Evolutionary conservation across 2,113 vertebrate species (phyloP).

Genomic region (Scopus umbretta): DNA sequence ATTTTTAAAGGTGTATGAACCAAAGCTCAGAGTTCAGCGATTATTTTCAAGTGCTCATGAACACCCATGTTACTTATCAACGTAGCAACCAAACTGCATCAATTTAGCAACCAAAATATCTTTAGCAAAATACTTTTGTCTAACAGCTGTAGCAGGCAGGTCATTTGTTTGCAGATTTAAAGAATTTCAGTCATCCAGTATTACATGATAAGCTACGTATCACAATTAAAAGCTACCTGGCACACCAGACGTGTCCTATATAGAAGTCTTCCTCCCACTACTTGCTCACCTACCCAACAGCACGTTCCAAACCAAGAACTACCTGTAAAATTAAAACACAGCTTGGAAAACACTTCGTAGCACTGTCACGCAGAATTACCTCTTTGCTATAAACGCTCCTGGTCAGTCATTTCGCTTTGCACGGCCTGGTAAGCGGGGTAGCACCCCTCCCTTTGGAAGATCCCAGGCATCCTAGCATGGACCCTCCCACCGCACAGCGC

Average conservation of each 20-base stretch:
- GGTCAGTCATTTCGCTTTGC: not conserved
- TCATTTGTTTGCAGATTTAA: not conserved
- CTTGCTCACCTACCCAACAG: not conserved
- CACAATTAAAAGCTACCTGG: not conserved
- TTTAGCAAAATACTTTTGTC: not conserved
- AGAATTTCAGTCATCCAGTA: not conserved
- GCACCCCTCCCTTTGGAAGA: not conserved
- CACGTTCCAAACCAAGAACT: not conserved
- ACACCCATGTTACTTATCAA: not conserved
- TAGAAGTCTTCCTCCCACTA: not conserved
- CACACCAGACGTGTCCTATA: not conserved
- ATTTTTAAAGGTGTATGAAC: not conserved
- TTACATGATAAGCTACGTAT: fast-evolving
- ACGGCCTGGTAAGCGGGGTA: no score
- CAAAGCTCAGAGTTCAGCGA: not conserved
- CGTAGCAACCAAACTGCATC: no score
- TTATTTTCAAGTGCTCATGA: not conserved
- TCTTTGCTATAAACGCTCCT: not conserved
- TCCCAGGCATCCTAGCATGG: not conserved
- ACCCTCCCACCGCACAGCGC: fast-evolving
- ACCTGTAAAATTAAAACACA: not conserved
- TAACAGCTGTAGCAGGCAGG: not conserved
- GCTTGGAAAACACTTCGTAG: not conserved
- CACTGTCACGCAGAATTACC: not conserved
- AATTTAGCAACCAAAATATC: no score